Percentiles rank a stretch among this genome's conserved stretches.
Evolutionary conservation across 37 sponge, comb jelly and placozoan species (phyloP).

Genomic region (Halisarca cf. caerulea): DNA sequence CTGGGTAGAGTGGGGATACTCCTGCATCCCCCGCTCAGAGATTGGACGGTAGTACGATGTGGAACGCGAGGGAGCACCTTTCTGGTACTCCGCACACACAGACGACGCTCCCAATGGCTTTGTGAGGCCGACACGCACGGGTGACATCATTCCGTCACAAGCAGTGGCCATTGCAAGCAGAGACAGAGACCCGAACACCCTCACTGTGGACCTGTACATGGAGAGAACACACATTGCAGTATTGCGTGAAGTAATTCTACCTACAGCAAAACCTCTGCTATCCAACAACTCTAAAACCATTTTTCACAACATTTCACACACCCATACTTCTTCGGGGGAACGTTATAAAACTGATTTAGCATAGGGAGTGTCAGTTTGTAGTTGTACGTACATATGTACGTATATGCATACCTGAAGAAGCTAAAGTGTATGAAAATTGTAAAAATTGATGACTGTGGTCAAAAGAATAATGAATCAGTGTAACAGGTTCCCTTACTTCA

Average conservation of each 20-base stretch:
- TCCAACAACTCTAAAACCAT: too few species aligned
- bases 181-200: constrained; percentile 61
- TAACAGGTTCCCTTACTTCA: too few species aligned
- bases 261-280: too few species aligned
- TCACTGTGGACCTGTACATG: constrained; percentile 51
- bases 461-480: too few species aligned
- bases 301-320: too few species aligned
- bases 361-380: too few species aligned
- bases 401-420: neutral
- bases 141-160: constrained; percentile 50
- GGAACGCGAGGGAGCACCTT: neutral
- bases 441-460: too few species aligned
- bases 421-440: neutral
- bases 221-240: too few species aligned
- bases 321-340: too few species aligned
- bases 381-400: too few species aligned
- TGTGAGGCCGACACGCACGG: constrained; percentile 62
- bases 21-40: neutral
- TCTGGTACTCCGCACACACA: constrained; percentile 60
- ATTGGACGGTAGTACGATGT: neutral
- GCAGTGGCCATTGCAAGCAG: constrained; percentile 51
- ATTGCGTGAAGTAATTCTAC: too few species aligned
- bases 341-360: too few species aligned
- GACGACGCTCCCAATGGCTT: constrained; percentile 77
- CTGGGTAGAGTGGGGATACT: neutral